phyloP scores from a whole-genome alignment of 2,797 vertebrate genomes.

The Leuciscus waleckii region DNA sequence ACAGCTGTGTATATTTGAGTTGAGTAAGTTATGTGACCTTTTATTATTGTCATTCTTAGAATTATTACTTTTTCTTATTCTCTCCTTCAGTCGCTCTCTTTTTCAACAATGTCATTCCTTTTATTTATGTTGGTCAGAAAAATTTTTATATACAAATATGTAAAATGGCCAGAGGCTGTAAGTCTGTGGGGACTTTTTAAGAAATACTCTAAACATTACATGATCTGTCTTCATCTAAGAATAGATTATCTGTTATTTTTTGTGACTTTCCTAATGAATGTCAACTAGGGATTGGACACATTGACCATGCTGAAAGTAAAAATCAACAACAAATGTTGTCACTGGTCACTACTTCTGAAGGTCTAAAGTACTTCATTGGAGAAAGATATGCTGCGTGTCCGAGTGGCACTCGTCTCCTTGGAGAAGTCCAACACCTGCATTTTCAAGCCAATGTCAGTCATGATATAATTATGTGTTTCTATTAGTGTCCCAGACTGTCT shows the following conservation, averaged over 20 bases:
- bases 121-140: slow-evolving; percentile 76
- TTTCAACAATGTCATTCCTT: slow-evolving; percentile 87
- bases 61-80: slow-evolving; percentile 62
- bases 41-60: slow-evolving; percentile 76
- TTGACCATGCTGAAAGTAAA: slow-evolving; percentile 22
- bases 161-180: slow-evolving; percentile 50
- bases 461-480: slow-evolving; percentile 25
- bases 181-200: slow-evolving; percentile 13
- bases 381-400: slow-evolving; percentile 13
- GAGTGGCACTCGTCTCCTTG: slow-evolving; percentile 18
- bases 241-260: slow-evolving; percentile 29
- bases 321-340: slow-evolving; percentile 8
- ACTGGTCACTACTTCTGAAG: slow-evolving; percentile 12
- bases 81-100: slow-evolving; percentile 36
- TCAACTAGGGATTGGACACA: not conserved
- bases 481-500: not conserved
- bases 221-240: slow-evolving; percentile 27
- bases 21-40: slow-evolving; percentile 92
- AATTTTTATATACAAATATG: slow-evolving; percentile 63
- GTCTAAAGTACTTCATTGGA: not conserved
- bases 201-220: slow-evolving; percentile 24
- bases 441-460: slow-evolving; percentile 26
- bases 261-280: slow-evolving; percentile 25
- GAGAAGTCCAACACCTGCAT: slow-evolving; percentile 14
- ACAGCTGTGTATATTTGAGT: slow-evolving; percentile 97